Base-by-base conservation (phyloP, 2,888 invertebrate genomes). In the Pseudococcus longispinus region DNA sequence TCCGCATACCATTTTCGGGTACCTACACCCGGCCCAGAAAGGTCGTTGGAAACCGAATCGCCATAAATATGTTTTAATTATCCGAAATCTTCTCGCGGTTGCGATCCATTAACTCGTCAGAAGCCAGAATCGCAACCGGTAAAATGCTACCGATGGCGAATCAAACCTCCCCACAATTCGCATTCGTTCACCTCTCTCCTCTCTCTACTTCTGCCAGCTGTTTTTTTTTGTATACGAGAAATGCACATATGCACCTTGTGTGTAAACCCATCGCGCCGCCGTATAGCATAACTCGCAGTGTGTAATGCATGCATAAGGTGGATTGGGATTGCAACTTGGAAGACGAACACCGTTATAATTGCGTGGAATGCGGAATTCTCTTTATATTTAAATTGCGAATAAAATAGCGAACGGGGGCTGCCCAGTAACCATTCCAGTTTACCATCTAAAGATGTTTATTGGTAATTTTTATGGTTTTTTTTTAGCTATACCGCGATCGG, bases 311-410 rank as follows among this genome's bases (percentile, higher is more conserved):
- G 18, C 29, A 60, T 6, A 51, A 26, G 23, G 23, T 29, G 51
- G 83, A 23, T 37, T 37, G 37, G 51, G 83, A 23, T 37, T 37
- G 37, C 37, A 37, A 9, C 37, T 83, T 20, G n/a, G 20, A 51
- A 55, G 83, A 60, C 32, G 55, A 84, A 32, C 44, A 84, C 84
- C 84, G 84, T 84, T 84, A 84, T 84, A 84, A 84, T 84, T 84
- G 46, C 55, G 60, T 55, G 84, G 84, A 84, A 84, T 84, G 84
- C 84, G 84, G 84, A 84, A 84, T 84, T 80, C 42, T 20, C 32
- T 74, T 32, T 74, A 11, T 60, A 80, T 80, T 80, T 80, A 42
- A 80, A 80, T 80, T 42, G 77, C 77, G 37, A 37, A 80, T 80
- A 80, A 80, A 80, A 80, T 42, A 80, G 11, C 77, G 77, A 80